phyloP scores from a whole-genome alignment of 2,888 invertebrate genomes.

The Scelioninae gen. 2 region DNA sequence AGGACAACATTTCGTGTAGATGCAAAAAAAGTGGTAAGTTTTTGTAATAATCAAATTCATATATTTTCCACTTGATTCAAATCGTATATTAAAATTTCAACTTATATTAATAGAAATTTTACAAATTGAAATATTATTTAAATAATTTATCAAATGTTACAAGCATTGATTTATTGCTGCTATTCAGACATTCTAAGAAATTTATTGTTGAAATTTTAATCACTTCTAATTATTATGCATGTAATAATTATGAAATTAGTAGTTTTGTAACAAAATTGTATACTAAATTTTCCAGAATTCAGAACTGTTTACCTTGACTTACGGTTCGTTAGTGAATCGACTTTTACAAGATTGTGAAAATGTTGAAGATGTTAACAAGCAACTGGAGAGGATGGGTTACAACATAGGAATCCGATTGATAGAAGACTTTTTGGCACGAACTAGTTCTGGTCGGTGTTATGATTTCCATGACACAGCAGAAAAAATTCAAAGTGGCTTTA shows the following conservation, averaged over 20 bases:
- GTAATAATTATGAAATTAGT: too few relatives aligned
- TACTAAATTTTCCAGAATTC: conserved; percentile 85
- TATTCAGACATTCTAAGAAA: too few relatives aligned
- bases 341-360: conserved; percentile 97
- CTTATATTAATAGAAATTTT: too few relatives aligned
- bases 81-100: too few relatives aligned
- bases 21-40: conserved; percentile 43
- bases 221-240: too few relatives aligned
- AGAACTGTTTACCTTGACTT: conserved; percentile 96
- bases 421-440: conserved; percentile 97
- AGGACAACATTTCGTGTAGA: conserved; percentile 39
- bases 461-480: conserved; percentile 99
- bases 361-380: conserved; percentile 98
- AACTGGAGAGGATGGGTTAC: conserved; percentile 95
- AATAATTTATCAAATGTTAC: too few relatives aligned
- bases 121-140: too few relatives aligned
- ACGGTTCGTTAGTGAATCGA: conserved; percentile 98
- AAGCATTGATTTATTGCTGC: too few relatives aligned
- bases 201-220: too few relatives aligned
- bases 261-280: too few relatives aligned
- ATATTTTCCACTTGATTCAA: too few relatives aligned
- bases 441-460: conserved; percentile 90
- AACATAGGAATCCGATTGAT: conserved; percentile 98
- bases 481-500: conserved; percentile 88
- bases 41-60: neutral